These are phyloP conservation scores for Druceiella hillmani DNA, from an alignment of 2,888 invertebrate species.

Conservation along the genomic window DNA sequence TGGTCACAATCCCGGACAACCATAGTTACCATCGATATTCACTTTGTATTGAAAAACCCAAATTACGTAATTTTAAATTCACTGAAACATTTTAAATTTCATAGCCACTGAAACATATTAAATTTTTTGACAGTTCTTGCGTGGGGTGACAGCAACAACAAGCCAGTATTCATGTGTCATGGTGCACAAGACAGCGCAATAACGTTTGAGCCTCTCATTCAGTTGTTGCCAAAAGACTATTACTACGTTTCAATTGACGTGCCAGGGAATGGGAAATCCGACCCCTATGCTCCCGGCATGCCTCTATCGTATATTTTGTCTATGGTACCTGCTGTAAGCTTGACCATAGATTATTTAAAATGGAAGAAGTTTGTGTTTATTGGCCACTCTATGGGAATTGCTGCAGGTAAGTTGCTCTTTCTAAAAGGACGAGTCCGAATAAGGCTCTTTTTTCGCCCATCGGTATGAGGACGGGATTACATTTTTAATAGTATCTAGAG, in stretches of 20 bases:
- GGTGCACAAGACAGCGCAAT: slow-evolving; percentile 60
- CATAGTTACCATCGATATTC: too few relatives aligned
- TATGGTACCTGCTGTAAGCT: slow-evolving; percentile 24
- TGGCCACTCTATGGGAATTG: slow-evolving; percentile 20
- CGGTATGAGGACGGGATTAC: too few relatives aligned
- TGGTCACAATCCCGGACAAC: too few relatives aligned
- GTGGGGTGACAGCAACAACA: slow-evolving; percentile 48
- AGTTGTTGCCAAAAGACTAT: slow-evolving; percentile 46
- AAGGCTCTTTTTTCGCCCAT: background rate
- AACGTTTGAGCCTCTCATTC: slow-evolving; percentile 51
- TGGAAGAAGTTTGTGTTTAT: slow-evolving; percentile 14
- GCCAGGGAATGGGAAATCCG: slow-evolving; percentile 45
- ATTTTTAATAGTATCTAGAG: too few relatives aligned
- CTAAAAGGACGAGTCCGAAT: too few relatives aligned
- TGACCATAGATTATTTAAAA: slow-evolving; percentile 13
- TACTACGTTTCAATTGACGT: slow-evolving; percentile 30
- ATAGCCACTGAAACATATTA: too few relatives aligned
- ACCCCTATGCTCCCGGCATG: slow-evolving; percentile 30
- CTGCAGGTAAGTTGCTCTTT: slow-evolving; percentile 13
- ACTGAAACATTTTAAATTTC: too few relatives aligned
- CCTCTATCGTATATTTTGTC: slow-evolving; percentile 27
- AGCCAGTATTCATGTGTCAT: slow-evolving; percentile 53
- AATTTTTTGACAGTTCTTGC: slow-evolving; percentile 56
- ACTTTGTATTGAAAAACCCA: too few relatives aligned
- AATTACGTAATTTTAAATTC: too few relatives aligned